Base-by-base conservation (phyloP, 2,797 vertebrate genomes). In the Arnoldichthys spilopterus region DNA sequence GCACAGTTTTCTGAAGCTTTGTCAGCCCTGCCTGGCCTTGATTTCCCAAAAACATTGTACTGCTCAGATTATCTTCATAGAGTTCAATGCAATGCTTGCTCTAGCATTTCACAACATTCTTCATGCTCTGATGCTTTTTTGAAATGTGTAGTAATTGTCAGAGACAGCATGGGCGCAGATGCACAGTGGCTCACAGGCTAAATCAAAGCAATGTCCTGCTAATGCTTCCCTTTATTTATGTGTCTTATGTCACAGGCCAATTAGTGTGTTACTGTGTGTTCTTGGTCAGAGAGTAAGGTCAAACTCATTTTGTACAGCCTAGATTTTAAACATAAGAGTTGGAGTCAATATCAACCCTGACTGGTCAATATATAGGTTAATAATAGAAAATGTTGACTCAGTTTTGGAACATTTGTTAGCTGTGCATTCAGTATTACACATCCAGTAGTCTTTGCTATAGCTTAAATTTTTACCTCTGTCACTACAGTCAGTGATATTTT, bases 121-220 rank as follows among this genome's bases (percentile, higher is more conserved):
- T 68, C 45, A 67, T 67, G 64, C 22, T 26, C 40, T 67, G 64
- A 67, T 7, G 30, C 64, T 45, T 67, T 37, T 67, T 28, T 45
- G 43, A 67, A 47, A 47, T 49, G 43, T 18, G 13, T 26, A 6
- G 15, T 24, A 68, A 47, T 62, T 20, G 20, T 34, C 28, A 49
- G 22, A 26, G 43, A 68, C 15, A 68, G 6, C 66, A 26, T 9
- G 26, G 43, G 24, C 24, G n/a, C 7, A 18, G 63, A 67, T 45
- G 5, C 34, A 24, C 62, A 40, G 7, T 5, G 37, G 37, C 62
- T 40, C 20, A 66, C 62, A 43, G n/a, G 11, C 40, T 15, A 22
- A 40, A 67, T 15, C n/a, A 26, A 45, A 47, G 5, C 18, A 0
- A 26, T 30, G 26, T 30, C 6, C 16, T 12, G 3, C 45, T n/a